phyloP scores from a whole-genome alignment of 2,113 vertebrate genomes.

The Lophura nycthemera region DNA sequence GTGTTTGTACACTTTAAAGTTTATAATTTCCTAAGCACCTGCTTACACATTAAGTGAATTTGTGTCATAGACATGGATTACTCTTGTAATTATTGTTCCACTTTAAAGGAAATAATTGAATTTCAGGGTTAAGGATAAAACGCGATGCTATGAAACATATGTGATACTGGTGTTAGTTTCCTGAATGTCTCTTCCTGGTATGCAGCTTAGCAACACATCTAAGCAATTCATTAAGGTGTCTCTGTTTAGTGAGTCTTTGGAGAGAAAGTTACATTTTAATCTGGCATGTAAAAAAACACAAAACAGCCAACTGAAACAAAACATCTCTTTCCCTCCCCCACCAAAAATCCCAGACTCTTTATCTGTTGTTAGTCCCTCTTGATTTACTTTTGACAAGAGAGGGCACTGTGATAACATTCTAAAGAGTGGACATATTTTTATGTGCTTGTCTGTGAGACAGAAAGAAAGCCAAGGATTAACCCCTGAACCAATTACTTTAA shows the following conservation, averaged over 20 bases:
- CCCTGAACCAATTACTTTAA: constrained; percentile 46
- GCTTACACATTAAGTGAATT: constrained; percentile 55
- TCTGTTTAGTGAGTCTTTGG: constrained; percentile 45
- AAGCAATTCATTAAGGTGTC: constrained; percentile 66
- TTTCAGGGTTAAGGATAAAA: constrained; percentile 69
- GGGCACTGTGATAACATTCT: constrained; percentile 82
- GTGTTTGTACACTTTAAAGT: constrained; percentile 26
- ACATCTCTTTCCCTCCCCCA: background rate
- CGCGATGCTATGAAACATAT: constrained; percentile 60
- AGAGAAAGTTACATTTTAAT: constrained; percentile 28
- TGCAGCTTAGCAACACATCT: constrained; percentile 69
- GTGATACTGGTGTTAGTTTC: constrained; percentile 53
- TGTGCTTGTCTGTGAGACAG: constrained; percentile 4
- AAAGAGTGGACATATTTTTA: constrained; percentile 75
- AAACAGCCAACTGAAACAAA: constrained; percentile 56
- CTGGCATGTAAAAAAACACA: background rate
- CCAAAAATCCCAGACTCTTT: background rate
- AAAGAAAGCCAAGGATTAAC: constrained; percentile 43
- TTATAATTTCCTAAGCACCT: constrained; percentile 51
- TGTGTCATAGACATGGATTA: constrained; percentile 45
- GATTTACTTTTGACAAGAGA: constrained; percentile 79
- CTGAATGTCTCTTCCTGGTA: constrained; percentile 55
- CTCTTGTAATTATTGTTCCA: constrained; percentile 66
- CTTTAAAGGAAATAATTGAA: constrained; percentile 71
- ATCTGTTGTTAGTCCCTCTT: constrained; percentile 5